Conservation (phyloP, 2,797 vertebrate genomes). For the Rousettus madagascariensis region DNA sequence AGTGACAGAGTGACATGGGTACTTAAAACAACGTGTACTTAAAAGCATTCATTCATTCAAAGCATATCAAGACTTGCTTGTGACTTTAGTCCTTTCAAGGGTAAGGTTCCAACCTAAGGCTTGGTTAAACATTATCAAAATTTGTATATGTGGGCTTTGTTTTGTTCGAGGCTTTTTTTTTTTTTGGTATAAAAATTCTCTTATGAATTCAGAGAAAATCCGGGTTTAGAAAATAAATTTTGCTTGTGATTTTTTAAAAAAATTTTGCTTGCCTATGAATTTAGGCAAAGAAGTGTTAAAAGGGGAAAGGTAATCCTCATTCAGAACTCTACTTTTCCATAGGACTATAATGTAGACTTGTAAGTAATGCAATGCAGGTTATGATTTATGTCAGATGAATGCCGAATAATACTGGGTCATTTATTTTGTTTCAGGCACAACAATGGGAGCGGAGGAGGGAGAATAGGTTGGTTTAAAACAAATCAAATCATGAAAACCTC, state of each 20-base stretch:
- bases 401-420: conserved; percentile 64
- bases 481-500: conserved; percentile 70
- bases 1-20: neutral
- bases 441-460: neutral
- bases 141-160: neutral
- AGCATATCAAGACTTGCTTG: neutral
- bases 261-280: neutral
- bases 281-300: neutral
- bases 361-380: conserved; percentile 43
- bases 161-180: neutral
- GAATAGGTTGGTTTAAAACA: conserved; percentile 68
- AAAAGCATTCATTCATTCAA: conserved; percentile 55
- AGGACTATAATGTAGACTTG: conserved; percentile 2
- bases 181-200: neutral
- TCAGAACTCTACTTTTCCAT: neutral
- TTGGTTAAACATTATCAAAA: conserved; percentile 30
- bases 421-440: conserved; percentile 67
- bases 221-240: neutral
- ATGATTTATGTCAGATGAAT: conserved; percentile 68
- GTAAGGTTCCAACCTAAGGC: neutral
- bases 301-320: neutral
- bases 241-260: neutral
- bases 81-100: conserved; percentile 37
- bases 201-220: conserved; percentile 47
- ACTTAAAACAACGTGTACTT: conserved; percentile 30